phyloP scores from a whole-genome alignment of 1,140 invertebrate species.

The Drosophila chauvacae region DNA sequence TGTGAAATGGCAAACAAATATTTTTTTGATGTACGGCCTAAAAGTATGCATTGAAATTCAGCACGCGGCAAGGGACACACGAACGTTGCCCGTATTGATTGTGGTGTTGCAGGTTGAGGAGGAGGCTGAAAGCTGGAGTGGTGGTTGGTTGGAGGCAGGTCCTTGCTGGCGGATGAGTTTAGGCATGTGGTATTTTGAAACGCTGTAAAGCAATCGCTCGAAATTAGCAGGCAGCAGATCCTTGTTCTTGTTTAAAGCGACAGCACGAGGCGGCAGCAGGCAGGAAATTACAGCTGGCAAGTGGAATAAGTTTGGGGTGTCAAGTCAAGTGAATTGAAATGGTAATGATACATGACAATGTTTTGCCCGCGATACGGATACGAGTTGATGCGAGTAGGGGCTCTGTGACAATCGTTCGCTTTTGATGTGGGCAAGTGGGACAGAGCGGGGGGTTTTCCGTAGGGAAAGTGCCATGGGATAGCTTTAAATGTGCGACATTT shows the following conservation, averaged over 20 bases:
- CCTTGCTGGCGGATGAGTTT: slow-evolving; percentile 2
- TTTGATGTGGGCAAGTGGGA: slow-evolving; percentile 18
- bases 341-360: slow-evolving; percentile 62
- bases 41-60: slow-evolving; percentile 82
- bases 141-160: not conserved
- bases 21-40: slow-evolving; percentile 65
- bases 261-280: slow-evolving; percentile 28
- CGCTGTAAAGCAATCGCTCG: slow-evolving; percentile 53
- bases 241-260: slow-evolving; percentile 68
- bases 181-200: slow-evolving; percentile 30
- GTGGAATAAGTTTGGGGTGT: slow-evolving; percentile 41
- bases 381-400: not conserved
- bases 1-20: slow-evolving; percentile 78
- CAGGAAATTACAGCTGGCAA: slow-evolving; percentile 44
- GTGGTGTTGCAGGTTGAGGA: slow-evolving; percentile 8
- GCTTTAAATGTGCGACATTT: slow-evolving; percentile 33
- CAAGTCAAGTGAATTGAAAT: slow-evolving; percentile 58
- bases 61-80: slow-evolving; percentile 64
- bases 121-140: not conserved
- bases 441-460: not conserved
- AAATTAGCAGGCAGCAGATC: slow-evolving; percentile 74
- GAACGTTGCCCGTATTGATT: slow-evolving; percentile 39
- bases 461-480: slow-evolving; percentile 8
- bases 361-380: slow-evolving; percentile 25
- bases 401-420: slow-evolving; percentile 17